Percentiles rank a stretch among this genome's conserved stretches.
Evolutionary conservation across 2,113 vertebrate species (phyloP).

Genomic region (Tyto alba): DNA sequence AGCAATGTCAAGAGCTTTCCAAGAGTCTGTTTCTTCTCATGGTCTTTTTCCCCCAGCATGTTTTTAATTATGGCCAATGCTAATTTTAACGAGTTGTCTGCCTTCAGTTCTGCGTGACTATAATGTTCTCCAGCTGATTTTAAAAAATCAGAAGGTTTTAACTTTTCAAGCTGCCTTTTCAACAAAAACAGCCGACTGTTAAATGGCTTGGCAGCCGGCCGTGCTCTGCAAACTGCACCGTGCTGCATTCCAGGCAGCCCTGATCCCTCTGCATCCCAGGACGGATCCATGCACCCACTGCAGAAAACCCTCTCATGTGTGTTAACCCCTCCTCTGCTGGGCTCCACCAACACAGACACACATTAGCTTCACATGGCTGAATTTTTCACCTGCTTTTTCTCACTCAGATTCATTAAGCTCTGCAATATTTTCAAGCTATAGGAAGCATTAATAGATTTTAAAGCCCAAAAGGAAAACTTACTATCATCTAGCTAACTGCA

Average conservation of each 20-base stretch:
- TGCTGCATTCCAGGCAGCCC: not conserved
- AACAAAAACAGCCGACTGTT: constrained; percentile 26
- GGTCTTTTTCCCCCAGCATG: not conserved
- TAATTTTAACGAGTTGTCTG: constrained; percentile 64
- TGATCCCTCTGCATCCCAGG: not conserved
- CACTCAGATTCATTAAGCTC: not conserved
- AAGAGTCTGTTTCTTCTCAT: constrained; percentile 51
- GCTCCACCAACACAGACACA: not conserved
- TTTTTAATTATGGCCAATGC: constrained; percentile 53
- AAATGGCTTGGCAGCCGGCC: not conserved
- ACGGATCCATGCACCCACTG: not conserved
- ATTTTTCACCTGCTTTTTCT: not conserved
- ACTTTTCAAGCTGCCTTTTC: constrained; percentile 62
- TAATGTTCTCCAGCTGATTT: constrained; percentile 66
- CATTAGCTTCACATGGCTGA: not conserved
- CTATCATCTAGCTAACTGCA: fast-evolving
- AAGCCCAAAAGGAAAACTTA: not conserved
- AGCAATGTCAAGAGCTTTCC: constrained; percentile 21
- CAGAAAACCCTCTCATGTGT: not conserved
- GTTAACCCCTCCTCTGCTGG: not conserved
- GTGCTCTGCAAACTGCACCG: not conserved
- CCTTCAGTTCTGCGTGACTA: constrained; percentile 26
- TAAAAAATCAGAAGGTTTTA: constrained; percentile 47
- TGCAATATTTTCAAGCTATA: not conserved
- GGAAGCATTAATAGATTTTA: not conserved